Percentiles rank a stretch among this genome's conserved stretches.
phyloP scores from a whole-genome alignment of 1,140 invertebrate genomes.

The Dendrolimus kikuchii region DNA sequence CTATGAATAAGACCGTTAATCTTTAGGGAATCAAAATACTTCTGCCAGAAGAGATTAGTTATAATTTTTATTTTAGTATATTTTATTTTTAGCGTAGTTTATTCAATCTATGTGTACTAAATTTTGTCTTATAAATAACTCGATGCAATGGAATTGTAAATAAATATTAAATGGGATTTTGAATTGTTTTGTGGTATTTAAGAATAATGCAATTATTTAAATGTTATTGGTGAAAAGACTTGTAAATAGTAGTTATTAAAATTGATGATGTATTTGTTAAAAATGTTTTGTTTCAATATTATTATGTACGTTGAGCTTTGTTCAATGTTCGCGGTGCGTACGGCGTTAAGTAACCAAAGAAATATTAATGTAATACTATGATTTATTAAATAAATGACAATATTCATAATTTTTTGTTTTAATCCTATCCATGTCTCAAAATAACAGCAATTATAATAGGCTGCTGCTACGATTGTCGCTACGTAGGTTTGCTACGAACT shows the following conservation, averaged over 20 bases:
- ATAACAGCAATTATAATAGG: too few species aligned
- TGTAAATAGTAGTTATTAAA: constrained; percentile 20
- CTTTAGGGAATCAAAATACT: too few species aligned
- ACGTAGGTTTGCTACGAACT: too few species aligned
- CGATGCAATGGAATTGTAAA: too few species aligned
- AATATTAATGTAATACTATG: constrained; percentile 29
- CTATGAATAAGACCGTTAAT: too few species aligned
- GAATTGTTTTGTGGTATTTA: background rate
- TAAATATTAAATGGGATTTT: too few species aligned
- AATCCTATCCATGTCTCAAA: background rate
- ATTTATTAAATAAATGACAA: constrained; percentile 53
- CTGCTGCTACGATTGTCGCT: too few species aligned
- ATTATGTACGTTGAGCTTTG: constrained; percentile 44
- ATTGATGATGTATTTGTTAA: constrained; percentile 15
- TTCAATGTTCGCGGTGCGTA: constrained; percentile 39
- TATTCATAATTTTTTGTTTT: constrained; percentile 32
- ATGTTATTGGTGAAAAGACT: constrained; percentile 10
- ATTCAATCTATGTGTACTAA: too few species aligned
- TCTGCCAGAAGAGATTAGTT: too few species aligned
- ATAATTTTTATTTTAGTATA: too few species aligned
- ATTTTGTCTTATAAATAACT: too few species aligned
- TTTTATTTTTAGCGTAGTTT: too few species aligned
- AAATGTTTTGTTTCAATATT: constrained; percentile 20
- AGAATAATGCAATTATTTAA: constrained; percentile 1
- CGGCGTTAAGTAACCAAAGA: constrained; percentile 34